phyloP scores from a whole-genome alignment of 2,113 vertebrate species.

The Tricholaema leucomelas region DNA sequence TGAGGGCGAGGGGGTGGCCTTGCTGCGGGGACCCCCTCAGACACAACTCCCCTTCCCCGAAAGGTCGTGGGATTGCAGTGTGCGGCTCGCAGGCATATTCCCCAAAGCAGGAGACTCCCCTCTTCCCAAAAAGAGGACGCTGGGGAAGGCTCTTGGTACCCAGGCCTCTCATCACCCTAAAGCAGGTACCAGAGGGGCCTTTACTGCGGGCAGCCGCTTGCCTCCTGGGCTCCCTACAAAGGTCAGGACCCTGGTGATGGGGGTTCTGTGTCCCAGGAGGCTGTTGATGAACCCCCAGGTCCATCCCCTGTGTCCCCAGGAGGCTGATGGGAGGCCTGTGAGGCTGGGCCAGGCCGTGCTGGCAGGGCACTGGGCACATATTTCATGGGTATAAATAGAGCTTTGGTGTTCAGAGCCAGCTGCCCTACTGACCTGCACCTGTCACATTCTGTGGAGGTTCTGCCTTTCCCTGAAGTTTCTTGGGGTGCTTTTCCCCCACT shows the following conservation, averaged over 20 bases:
- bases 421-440: background rate
- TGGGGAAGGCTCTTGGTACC: background rate
- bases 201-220: background rate
- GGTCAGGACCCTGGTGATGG: no score
- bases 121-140: background rate
- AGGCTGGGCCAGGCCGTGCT: background rate
- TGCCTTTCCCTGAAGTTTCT: background rate
- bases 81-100: background rate
- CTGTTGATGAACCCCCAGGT: accelerated
- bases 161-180: background rate
- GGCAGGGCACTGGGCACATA: background rate
- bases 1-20: accelerated
- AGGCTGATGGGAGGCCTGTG: accelerated
- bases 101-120: no score
- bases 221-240: background rate
- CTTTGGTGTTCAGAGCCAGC: background rate
- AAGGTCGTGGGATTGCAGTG: background rate
- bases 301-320: accelerated
- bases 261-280: no score
- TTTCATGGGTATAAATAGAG: background rate
- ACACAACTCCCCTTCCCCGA: background rate
- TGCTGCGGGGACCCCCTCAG: background rate
- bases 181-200: background rate
- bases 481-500: background rate
- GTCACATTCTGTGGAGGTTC: background rate